Evolutionary conservation across 2,888 invertebrate species (phyloP).

Genomic region (Pseudococcus viburni): DNA sequence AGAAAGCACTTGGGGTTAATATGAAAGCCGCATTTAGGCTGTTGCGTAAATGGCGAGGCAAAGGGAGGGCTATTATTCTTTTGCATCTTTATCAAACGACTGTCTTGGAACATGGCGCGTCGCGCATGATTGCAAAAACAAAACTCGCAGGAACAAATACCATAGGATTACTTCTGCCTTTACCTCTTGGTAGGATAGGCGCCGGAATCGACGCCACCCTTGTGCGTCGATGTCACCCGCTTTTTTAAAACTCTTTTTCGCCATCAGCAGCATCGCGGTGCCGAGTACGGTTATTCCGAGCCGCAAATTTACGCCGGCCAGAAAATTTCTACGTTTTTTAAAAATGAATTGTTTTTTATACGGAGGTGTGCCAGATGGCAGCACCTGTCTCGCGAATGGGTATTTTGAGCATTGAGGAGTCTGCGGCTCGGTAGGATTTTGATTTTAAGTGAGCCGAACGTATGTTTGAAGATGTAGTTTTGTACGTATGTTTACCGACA

Average conservation of each 20-base stretch:
- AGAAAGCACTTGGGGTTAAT: slow-evolving; percentile 65
- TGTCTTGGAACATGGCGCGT: slow-evolving; percentile 64
- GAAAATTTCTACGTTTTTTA: slow-evolving; percentile 47
- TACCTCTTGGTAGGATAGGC: slow-evolving; percentile 32
- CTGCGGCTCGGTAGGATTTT: neutral
- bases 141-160: slow-evolving; percentile 63
- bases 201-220: slow-evolving; percentile 13
- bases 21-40: slow-evolving; percentile 60
- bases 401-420: neutral
- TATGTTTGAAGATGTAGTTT: neutral
- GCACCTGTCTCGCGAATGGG: slow-evolving; percentile 30
- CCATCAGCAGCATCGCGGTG: neutral
- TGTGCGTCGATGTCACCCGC: neutral
- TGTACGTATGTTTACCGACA: neutral
- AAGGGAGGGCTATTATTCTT: slow-evolving; percentile 62
- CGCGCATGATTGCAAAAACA: slow-evolving; percentile 65
- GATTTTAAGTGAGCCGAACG: neutral
- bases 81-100: slow-evolving; percentile 64
- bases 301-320: neutral
- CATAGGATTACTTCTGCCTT: slow-evolving; percentile 61
- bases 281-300: neutral
- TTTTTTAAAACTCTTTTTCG: slow-evolving; percentile 33
- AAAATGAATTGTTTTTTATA: slow-evolving; percentile 41
- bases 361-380: slow-evolving; percentile 4
- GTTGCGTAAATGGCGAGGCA: neutral